A percentile compares a stretch with the other conserved stretches of the same genome.
Conservation (phyloP, 2,888 invertebrate species). For the Trissolcus japonicus region DNA sequence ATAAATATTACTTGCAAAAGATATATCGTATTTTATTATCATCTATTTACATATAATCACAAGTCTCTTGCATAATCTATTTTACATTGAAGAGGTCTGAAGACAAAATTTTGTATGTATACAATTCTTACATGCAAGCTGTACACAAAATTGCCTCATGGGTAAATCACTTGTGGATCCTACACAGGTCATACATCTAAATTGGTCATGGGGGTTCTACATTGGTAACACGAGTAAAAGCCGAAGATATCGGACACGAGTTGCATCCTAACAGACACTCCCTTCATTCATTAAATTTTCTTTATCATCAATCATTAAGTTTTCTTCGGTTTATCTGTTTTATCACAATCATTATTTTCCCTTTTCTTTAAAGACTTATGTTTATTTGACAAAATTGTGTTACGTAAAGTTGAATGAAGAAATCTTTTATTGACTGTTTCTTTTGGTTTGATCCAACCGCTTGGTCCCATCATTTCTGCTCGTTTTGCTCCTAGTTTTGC, state of each 20-base stretch:
- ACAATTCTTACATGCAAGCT: too few relatives aligned
- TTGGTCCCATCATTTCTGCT: constrained; percentile 73
- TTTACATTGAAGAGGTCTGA: too few relatives aligned
- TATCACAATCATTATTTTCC: constrained; percentile 12
- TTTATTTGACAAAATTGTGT: constrained; percentile 69
- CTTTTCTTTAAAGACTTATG: constrained; percentile 1
- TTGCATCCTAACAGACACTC: too few relatives aligned
- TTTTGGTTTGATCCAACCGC: constrained; percentile 73
- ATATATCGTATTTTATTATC: neutral
- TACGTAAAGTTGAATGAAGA: constrained; percentile 71
- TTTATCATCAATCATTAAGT: constrained; percentile 1
- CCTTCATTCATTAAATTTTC: neutral
- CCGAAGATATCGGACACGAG: too few relatives aligned
- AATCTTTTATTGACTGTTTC: constrained; percentile 74
- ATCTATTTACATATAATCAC: neutral
- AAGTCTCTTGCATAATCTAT: neutral
- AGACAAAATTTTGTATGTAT: too few relatives aligned
- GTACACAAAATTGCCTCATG: too few relatives aligned
- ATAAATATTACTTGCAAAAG: constrained; percentile 47
- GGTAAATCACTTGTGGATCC: too few relatives aligned
- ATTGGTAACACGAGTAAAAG: too few relatives aligned
- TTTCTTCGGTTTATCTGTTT: constrained; percentile 10
- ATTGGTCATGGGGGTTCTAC: too few relatives aligned
- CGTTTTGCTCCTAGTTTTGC: constrained; percentile 71
- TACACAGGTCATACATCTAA: too few relatives aligned